Percentiles rank a stretch among this genome's conserved stretches.
phyloP scores from a whole-genome alignment of 2,113 vertebrate genomes.

The Diadophis punctatus region DNA sequence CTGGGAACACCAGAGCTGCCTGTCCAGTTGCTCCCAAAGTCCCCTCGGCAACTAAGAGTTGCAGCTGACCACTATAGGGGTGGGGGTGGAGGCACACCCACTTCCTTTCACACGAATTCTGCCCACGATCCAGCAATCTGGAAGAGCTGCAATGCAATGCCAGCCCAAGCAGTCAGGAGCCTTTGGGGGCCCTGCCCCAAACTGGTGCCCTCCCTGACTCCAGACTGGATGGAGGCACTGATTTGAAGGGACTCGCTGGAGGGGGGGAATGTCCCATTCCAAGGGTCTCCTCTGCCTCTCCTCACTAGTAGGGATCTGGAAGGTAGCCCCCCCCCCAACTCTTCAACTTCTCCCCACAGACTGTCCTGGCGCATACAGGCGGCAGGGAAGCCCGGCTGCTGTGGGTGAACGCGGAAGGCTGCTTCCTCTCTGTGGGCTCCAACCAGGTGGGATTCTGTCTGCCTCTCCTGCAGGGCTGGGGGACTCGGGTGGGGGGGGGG shows the following conservation, averaged over 20 bases:
- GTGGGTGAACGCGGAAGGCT: slow-evolving; percentile 78
- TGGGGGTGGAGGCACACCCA: not conserved
- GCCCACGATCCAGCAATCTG: not conserved
- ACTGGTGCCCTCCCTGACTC: not conserved
- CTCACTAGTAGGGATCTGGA: not conserved
- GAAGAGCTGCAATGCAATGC: not conserved
- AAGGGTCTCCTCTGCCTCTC: not conserved
- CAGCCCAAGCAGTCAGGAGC: not conserved
- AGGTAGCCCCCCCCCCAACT: not conserved
- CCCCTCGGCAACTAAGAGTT: not conserved
- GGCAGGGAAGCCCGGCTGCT: slow-evolving; percentile 83
- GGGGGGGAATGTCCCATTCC: not conserved
- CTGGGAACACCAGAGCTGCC: not conserved
- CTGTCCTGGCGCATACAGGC: slow-evolving; percentile 74
- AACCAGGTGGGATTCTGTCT: slow-evolving; percentile 75
- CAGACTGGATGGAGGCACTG: not conserved
- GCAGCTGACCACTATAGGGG: not conserved
- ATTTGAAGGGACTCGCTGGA: not conserved
- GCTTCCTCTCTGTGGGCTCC: slow-evolving; percentile 84
- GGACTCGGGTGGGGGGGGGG: not conserved
- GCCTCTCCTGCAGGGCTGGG: too few relatives aligned
- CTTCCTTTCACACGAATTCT: not conserved
- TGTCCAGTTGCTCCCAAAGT: not conserved
- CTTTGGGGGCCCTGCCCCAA: not conserved
- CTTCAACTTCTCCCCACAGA: slow-evolving; percentile 60